phyloP scores from a whole-genome alignment of 2,888 invertebrate genomes.

The Molanna angustata region DNA sequence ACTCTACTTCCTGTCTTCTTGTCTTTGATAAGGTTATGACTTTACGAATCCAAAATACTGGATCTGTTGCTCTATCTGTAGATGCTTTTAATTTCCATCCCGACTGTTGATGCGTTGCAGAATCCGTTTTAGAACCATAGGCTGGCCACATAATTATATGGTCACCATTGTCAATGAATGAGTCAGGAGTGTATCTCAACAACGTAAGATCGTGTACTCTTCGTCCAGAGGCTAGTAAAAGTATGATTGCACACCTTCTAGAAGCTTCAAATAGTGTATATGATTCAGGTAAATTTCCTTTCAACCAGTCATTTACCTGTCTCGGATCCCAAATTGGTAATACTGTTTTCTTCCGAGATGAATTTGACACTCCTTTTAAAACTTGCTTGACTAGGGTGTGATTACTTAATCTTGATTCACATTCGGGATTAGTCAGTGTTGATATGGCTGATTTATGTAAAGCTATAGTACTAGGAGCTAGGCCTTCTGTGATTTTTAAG shows the following conservation, averaged over 20 bases:
- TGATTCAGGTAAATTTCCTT: neutral
- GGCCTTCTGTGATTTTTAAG: neutral
- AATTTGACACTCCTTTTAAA: neutral
- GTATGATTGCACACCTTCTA: neutral
- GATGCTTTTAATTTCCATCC: neutral
- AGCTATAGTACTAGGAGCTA: neutral
- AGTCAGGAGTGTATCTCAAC: neutral
- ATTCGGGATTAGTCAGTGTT: neutral
- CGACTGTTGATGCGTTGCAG: neutral
- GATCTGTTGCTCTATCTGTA: neutral
- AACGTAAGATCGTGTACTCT: slow-evolving; percentile 1
- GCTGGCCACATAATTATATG: slow-evolving; percentile 2
- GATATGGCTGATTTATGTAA: slow-evolving; percentile 1
- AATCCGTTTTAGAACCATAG: slow-evolving; percentile 1
- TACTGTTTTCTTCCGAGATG: neutral
- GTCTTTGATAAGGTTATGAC: neutral
- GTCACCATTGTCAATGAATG: slow-evolving; percentile 1
- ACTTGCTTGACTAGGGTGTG: neutral
- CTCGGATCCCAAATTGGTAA: slow-evolving; percentile 1
- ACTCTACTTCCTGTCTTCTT: neutral
- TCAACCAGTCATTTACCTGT: neutral
- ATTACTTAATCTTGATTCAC: neutral
- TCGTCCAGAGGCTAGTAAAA: neutral
- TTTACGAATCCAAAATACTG: neutral
- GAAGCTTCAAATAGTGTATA: neutral